These are phyloP conservation scores for Notothenia coriiceps DNA, from an alignment of 2,113 vertebrate genomes.

Conservation along the genomic window DNA sequence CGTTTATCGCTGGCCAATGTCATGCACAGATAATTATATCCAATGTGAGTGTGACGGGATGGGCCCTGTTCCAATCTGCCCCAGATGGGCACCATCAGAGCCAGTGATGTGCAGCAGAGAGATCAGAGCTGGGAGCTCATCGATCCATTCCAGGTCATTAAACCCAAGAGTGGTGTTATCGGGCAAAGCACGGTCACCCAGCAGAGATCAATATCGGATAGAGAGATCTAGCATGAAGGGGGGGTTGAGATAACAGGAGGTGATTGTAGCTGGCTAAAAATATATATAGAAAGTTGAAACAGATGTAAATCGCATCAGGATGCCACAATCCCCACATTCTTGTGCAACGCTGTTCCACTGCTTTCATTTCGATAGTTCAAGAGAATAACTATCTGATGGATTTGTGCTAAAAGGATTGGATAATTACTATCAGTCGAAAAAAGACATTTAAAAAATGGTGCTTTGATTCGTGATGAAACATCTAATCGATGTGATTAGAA, in stretches of 20 bases:
- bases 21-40: slow-evolving; percentile 49
- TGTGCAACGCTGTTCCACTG: slow-evolving; percentile 23
- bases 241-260: slow-evolving; percentile 41
- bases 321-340: slow-evolving; percentile 22
- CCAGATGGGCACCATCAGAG: slow-evolving; percentile 49
- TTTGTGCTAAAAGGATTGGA: background rate
- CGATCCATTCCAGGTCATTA: slow-evolving; percentile 81
- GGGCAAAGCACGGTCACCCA: slow-evolving; percentile 69
- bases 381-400: background rate
- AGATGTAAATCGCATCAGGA: slow-evolving; percentile 17
- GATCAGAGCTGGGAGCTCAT: slow-evolving; percentile 70
- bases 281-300: slow-evolving; percentile 36
- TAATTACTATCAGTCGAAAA: background rate
- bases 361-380: background rate
- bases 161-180: slow-evolving; percentile 70
- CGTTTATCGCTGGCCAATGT: slow-evolving; percentile 32
- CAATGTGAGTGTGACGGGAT: slow-evolving; percentile 30
- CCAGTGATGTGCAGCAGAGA: slow-evolving; percentile 33
- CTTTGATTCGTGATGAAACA: background rate
- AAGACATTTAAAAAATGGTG: background rate
- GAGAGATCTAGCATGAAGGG: slow-evolving; percentile 62
- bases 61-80: slow-evolving; percentile 25
- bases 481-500: background rate
- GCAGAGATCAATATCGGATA: slow-evolving; percentile 73
- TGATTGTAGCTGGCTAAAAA: slow-evolving; percentile 27